These are phyloP conservation scores for Poecilobothrus nobilitatus DNA, from an alignment of 2,888 invertebrate genomes.

Conservation along the genomic window DNA sequence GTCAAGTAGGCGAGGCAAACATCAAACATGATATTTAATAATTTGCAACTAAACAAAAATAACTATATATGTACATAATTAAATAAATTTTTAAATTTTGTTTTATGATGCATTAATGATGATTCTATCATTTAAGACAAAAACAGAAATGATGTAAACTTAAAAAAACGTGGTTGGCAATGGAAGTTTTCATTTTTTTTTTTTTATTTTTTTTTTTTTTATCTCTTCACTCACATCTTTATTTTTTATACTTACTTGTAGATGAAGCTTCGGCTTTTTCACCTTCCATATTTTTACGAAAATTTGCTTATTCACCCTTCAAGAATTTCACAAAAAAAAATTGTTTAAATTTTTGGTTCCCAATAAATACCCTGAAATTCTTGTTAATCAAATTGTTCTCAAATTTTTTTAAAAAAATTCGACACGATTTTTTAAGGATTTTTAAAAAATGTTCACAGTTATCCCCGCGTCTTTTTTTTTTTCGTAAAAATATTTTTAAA, in stretches of 20 bases:
- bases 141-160: conserved; percentile 4
- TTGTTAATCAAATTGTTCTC: neutral
- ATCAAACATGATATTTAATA: too few relatives aligned
- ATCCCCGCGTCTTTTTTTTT: conserved; percentile 5
- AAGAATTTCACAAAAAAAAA: neutral
- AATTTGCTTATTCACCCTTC: neutral
- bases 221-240: too few relatives aligned
- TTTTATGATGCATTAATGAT: too few relatives aligned
- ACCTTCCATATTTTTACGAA: conserved; percentile 13
- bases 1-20: too few relatives aligned
- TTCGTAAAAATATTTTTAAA: conserved; percentile 1
- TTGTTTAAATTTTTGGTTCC: neutral
- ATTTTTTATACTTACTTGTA: conserved; percentile 20
- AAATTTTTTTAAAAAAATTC: neutral
- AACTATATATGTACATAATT: too few relatives aligned
- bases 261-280: conserved; percentile 20
- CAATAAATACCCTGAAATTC: neutral
- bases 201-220: too few relatives aligned
- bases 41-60: too few relatives aligned
- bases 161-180: neutral
- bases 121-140: neutral
- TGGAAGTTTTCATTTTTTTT: neutral
- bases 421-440: neutral
- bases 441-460: neutral
- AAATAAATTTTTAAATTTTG: too few relatives aligned